phyloP scores from a whole-genome alignment of 2,888 invertebrate genomes.

The Meghimatium bilineatum region DNA sequence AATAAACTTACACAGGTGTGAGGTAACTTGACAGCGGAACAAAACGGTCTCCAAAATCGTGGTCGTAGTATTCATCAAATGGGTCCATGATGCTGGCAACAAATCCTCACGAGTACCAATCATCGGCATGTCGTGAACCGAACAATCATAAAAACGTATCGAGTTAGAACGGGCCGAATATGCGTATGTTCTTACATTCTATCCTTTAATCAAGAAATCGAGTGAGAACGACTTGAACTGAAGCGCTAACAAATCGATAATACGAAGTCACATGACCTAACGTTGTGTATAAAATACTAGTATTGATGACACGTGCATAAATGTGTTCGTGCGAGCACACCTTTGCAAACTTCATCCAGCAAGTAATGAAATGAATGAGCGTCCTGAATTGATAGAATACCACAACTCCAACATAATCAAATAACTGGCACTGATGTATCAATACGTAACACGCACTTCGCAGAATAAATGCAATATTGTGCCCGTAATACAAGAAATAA shows the following conservation, averaged over 20 bases:
- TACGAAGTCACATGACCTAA: background rate
- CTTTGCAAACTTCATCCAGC: background rate
- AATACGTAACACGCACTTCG: no score
- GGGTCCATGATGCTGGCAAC: constrained; percentile 12
- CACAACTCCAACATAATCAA: no score
- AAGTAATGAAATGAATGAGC: background rate
- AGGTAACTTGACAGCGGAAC: constrained; percentile 44
- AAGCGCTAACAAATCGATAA: background rate
- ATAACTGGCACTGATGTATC: no score
- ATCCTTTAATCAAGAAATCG: background rate
- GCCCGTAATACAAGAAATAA: no score
- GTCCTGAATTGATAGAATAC: no score
- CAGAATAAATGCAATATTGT: no score
- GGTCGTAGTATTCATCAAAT: background rate
- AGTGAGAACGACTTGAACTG: background rate
- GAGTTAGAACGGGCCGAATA: background rate
- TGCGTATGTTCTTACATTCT: background rate
- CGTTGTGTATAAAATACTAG: background rate
- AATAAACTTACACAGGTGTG: constrained; percentile 36
- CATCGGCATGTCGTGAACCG: background rate
- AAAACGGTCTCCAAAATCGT: constrained; percentile 40
- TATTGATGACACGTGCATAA: background rate
- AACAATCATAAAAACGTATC: background rate
- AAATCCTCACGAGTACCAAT: background rate
- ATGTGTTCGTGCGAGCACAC: no score